Conservation (phyloP, 2,797 vertebrate genomes). For the Acestrorhynchus altus region DNA sequence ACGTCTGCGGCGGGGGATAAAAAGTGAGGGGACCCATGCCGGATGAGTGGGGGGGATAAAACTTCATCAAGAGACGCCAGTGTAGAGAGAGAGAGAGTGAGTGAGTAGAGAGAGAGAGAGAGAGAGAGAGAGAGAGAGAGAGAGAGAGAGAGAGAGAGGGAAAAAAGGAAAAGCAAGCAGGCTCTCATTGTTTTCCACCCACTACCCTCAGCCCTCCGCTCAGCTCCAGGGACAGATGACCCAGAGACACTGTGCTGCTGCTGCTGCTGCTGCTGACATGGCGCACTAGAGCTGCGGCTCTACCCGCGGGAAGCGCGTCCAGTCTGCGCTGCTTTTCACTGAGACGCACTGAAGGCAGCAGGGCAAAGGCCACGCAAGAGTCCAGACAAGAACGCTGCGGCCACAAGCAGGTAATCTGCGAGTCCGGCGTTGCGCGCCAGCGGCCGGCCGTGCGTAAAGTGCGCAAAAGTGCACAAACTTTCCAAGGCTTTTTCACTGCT, state of each 20-base stretch:
- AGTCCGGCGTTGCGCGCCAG: neutral
- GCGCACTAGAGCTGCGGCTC: slow-evolving; percentile 61
- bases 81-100: slow-evolving; percentile 17
- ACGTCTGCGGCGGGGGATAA: slow-evolving; percentile 75
- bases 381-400: slow-evolving; percentile 21
- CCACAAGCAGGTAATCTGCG: slow-evolving; percentile 55
- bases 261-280: slow-evolving; percentile 62
- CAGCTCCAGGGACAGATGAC: slow-evolving; percentile 67
- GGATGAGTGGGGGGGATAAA: slow-evolving; percentile 55
- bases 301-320: slow-evolving; percentile 47
- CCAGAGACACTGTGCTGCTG: too few relatives aligned
- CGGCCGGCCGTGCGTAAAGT: slow-evolving; percentile 49
- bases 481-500: neutral
- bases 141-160: slow-evolving; percentile 24
- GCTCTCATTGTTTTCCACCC: slow-evolving; percentile 74
- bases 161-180: slow-evolving; percentile 56
- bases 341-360: slow-evolving; percentile 43
- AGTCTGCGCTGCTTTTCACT: slow-evolving; percentile 40
- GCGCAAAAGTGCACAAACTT: neutral
- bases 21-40: slow-evolving; percentile 64
- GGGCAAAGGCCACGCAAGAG: slow-evolving; percentile 49
- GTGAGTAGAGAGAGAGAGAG: slow-evolving; percentile 31
- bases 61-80: slow-evolving; percentile 61
- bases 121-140: slow-evolving; percentile 9
- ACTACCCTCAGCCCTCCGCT: slow-evolving; percentile 70